Evolutionary conservation across 2,113 vertebrate species (phyloP).

Genomic region (Gymnogyps californianus): DNA sequence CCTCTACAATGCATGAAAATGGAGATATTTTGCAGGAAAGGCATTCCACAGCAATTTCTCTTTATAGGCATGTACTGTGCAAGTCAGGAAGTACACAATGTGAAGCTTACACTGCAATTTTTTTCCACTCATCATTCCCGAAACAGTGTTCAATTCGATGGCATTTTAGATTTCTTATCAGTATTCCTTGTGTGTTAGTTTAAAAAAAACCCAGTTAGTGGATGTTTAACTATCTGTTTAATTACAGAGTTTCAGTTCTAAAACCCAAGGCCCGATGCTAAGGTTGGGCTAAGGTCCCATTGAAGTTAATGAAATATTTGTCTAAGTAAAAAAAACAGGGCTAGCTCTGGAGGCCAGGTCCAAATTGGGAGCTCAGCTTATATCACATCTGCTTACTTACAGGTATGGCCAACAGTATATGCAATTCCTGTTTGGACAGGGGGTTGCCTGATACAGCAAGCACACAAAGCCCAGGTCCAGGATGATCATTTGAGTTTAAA

Average conservation of each 20-base stretch:
- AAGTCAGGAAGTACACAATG: constrained; percentile 24
- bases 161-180: background rate
- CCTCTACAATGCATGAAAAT: background rate
- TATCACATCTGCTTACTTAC: background rate
- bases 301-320: background rate
- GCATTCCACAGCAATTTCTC: constrained; percentile 48
- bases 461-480: background rate
- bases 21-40: constrained; percentile 22
- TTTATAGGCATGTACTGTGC: background rate
- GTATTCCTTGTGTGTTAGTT: background rate
- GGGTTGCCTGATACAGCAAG: background rate
- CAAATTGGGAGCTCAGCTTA: background rate
- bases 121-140: background rate
- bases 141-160: background rate
- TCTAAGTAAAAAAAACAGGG: background rate
- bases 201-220: background rate
- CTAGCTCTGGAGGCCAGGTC: background rate
- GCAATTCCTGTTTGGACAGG: background rate
- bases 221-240: background rate
- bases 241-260: background rate
- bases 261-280: background rate
- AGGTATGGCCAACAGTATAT: background rate
- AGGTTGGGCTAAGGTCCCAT: background rate
- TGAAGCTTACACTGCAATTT: background rate
- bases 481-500: background rate